Evolutionary conservation across 1,140 invertebrate species (phyloP).

Genomic region (Caenorhabditis latens): DNA sequence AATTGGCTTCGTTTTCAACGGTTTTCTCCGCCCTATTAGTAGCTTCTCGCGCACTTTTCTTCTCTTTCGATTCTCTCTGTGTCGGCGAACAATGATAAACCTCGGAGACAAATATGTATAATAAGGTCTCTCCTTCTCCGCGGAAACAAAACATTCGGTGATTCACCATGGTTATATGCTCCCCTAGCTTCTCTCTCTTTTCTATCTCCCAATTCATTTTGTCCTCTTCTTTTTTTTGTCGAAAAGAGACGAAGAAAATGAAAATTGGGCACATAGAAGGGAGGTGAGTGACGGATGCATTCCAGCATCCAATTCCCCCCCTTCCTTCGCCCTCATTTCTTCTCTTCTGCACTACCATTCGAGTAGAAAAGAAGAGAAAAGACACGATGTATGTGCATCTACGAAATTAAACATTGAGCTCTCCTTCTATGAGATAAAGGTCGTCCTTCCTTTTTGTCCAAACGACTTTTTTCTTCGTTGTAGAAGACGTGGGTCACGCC

Average conservation of each 20-base stretch:
- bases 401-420: slow-evolving; percentile 43
- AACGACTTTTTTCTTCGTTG: not conserved
- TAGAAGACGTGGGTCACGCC: no score
- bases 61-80: not conserved
- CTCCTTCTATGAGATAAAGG: not conserved
- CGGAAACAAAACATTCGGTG: not conserved
- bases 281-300: slow-evolving; percentile 37
- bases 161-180: slow-evolving; percentile 38
- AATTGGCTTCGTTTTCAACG: not conserved
- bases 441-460: not conserved
- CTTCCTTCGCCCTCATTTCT: not conserved
- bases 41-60: slow-evolving; percentile 6
- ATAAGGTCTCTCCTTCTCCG: not conserved
- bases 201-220: slow-evolving; percentile 2
- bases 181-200: not conserved
- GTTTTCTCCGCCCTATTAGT: not conserved
- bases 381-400: slow-evolving; percentile 43
- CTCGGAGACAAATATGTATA: slow-evolving; percentile 3
- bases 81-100: slow-evolving; percentile 4
- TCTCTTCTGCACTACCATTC: not conserved
- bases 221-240: not conserved
- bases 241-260: no score
- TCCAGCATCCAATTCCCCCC: slow-evolving; percentile 35
- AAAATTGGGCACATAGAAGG: not conserved
- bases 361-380: not conserved